A percentile compares a stretch with the other conserved stretches of the same genome.
phyloP scores from a whole-genome alignment of 1,140 invertebrate species.

The Drosophila pectinifera region DNA sequence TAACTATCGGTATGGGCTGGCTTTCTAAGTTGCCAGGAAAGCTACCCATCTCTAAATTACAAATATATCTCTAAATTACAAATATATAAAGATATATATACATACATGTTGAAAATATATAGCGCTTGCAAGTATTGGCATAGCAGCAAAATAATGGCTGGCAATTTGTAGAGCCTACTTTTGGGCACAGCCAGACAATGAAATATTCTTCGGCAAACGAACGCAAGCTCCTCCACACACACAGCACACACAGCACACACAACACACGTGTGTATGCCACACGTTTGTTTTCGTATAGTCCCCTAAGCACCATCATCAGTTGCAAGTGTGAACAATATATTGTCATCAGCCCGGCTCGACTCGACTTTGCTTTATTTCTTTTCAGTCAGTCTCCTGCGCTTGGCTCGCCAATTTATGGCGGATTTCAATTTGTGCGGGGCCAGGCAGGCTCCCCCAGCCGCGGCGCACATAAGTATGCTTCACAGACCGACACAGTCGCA shows the following conservation, averaged over 20 bases:
- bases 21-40: neutral
- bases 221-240: slow-evolving; percentile 18
- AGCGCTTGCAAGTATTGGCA: slow-evolving; percentile 62
- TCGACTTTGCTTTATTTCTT: slow-evolving; percentile 73
- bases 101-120: slow-evolving; percentile 42
- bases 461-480: slow-evolving; percentile 66
- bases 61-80: neutral
- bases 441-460: neutral
- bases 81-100: slow-evolving; percentile 1
- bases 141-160: slow-evolving; percentile 72
- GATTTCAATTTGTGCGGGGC: slow-evolving; percentile 63
- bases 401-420: slow-evolving; percentile 69
- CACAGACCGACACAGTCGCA: slow-evolving; percentile 38
- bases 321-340: slow-evolving; percentile 84
- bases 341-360: slow-evolving; percentile 72
- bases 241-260: slow-evolving; percentile 26
- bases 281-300: slow-evolving; percentile 42
- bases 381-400: slow-evolving; percentile 49
- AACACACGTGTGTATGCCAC: slow-evolving; percentile 5
- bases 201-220: slow-evolving; percentile 69
- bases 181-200: slow-evolving; percentile 62
- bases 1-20: neutral
- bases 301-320: slow-evolving; percentile 81
- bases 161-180: slow-evolving; percentile 75
- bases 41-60: slow-evolving; percentile 18